Conservation (phyloP, 2,113 vertebrate species). For the Egretta garzetta region DNA sequence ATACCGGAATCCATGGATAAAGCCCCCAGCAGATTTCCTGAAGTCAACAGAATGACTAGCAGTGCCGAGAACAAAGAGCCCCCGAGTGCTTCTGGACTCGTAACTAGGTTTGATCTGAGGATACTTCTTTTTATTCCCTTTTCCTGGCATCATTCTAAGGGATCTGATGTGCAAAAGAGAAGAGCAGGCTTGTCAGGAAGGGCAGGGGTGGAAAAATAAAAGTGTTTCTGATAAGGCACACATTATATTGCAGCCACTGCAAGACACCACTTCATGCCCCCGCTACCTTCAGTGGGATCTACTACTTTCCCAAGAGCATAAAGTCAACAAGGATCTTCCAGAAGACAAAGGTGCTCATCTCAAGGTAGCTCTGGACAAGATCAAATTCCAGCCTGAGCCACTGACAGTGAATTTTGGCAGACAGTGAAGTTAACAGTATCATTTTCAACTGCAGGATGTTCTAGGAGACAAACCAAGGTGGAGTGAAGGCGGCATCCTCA, state of each 20-base stretch:
- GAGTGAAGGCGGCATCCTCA: background rate
- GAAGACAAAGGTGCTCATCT: background rate
- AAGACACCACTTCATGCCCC: background rate
- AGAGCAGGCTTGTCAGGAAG: background rate
- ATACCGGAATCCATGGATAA: conserved; percentile 97
- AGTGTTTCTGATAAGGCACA: background rate
- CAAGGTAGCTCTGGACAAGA: background rate
- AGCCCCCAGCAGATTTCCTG: conserved; percentile 91
- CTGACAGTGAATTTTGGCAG: background rate
- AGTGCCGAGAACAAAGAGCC: conserved; percentile 90
- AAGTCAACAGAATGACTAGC: conserved; percentile 94
- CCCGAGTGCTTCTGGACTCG: conserved; percentile 83
- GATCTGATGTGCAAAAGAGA: conserved; percentile 73
- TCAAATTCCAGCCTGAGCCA: background rate
- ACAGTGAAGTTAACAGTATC: background rate
- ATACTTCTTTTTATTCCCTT: conserved; percentile 83
- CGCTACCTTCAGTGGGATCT: background rate
- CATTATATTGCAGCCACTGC: background rate
- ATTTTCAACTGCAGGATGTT: background rate
- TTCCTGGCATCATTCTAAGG: conserved; percentile 76
- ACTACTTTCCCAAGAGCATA: background rate
- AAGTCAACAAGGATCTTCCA: background rate
- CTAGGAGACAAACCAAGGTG: background rate
- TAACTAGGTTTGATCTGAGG: conserved; percentile 89
- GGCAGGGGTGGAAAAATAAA: background rate